These are phyloP conservation scores for Chionoecetes opilio DNA, from an alignment of 1,140 invertebrate genomes.

Conservation along the genomic window DNA sequence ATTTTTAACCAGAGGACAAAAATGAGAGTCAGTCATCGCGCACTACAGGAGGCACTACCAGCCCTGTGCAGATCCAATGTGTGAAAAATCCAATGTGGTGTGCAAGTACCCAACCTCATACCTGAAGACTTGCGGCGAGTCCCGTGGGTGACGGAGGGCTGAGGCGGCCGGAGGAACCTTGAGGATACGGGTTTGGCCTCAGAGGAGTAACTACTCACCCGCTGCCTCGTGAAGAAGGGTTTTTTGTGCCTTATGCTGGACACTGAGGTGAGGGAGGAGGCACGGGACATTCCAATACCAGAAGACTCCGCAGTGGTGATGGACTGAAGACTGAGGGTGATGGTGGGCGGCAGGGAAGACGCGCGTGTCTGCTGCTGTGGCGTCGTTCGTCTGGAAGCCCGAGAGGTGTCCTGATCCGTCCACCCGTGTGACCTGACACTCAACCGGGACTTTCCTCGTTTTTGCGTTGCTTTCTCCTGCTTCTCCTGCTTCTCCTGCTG, in stretches of 20 bases:
- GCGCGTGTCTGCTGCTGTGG: slow-evolving; percentile 9
- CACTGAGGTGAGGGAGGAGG: slow-evolving; percentile 71
- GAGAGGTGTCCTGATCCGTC: neutral
- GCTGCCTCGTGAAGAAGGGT: slow-evolving; percentile 59
- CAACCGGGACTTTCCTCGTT: neutral
- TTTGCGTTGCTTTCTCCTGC: neutral
- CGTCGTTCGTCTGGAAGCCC: neutral
- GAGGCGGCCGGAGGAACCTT: neutral
- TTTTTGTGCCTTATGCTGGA: slow-evolving; percentile 57
- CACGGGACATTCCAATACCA: slow-evolving; percentile 71
- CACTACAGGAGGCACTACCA: slow-evolving; percentile 13
- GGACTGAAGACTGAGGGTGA: slow-evolving; percentile 66
- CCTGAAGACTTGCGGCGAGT: neutral
- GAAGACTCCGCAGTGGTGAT: slow-evolving; percentile 68
- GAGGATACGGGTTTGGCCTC: slow-evolving; percentile 49
- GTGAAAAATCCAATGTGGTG: neutral
- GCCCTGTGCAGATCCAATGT: neutral
- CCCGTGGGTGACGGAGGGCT: neutral
- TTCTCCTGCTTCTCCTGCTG: slow-evolving; percentile 9
- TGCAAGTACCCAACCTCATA: neutral
- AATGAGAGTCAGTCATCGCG: slow-evolving; percentile 6
- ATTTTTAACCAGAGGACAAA: neutral
- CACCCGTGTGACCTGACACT: slow-evolving; percentile 46
- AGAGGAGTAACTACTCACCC: slow-evolving; percentile 71
- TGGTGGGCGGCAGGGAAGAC: neutral